phyloP scores from a whole-genome alignment of 2,113 vertebrate species.

The Orcinus orca region DNA sequence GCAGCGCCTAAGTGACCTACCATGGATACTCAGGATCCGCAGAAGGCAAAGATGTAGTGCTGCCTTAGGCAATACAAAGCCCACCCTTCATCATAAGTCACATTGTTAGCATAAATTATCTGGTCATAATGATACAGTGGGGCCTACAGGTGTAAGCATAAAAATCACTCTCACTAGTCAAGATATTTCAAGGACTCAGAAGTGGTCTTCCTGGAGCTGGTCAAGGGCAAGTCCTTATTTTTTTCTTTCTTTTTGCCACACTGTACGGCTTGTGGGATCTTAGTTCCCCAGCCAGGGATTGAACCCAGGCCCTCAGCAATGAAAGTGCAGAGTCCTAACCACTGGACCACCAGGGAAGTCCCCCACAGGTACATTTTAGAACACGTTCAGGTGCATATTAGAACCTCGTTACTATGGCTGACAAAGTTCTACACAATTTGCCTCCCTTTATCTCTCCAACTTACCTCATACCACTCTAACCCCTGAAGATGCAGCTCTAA shows the following conservation, averaged over 20 bases:
- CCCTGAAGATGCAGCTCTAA: neutral
- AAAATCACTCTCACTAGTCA: neutral
- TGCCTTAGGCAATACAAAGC: too few species aligned
- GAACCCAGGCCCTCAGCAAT: neutral
- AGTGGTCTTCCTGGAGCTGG: neutral
- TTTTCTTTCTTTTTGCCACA: neutral
- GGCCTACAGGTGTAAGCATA: neutral
- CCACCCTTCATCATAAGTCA: neutral
- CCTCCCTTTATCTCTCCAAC: neutral
- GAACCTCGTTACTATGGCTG: neutral
- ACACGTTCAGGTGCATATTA: neutral
- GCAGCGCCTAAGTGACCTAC: neutral
- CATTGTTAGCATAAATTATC: neutral
- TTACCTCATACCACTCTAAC: accelerated
- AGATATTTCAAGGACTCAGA: too few species aligned
- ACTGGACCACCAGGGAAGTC: neutral
- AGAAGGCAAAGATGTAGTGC: neutral
- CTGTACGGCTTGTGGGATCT: neutral
- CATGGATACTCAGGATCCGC: too few species aligned
- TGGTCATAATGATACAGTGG: neutral
- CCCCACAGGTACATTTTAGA: neutral
- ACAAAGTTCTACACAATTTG: neutral
- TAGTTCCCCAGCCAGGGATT: neutral
- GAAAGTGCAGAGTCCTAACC: neutral
- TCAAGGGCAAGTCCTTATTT: neutral